A percentile compares a stretch with the other conserved stretches of the same genome.
phyloP scores from a whole-genome alignment of 1,140 invertebrate genomes.

The Melipona quadrifasciata region DNA sequence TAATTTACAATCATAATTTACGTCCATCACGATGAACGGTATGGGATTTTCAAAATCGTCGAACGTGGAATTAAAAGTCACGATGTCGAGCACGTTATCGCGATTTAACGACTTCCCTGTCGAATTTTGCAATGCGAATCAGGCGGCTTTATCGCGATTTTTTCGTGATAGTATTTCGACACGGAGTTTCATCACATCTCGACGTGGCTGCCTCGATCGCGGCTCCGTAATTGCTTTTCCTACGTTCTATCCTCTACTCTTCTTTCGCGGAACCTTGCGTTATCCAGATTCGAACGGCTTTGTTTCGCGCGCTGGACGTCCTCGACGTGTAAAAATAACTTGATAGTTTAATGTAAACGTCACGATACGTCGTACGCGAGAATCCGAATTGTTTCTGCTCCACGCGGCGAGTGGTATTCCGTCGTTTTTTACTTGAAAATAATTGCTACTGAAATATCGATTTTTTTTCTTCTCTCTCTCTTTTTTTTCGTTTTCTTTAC shows the following conservation, averaged over 20 bases:
- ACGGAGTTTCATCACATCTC: neutral
- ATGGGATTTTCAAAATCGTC: neutral
- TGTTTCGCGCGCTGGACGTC: conserved; percentile 40
- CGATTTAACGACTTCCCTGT: neutral
- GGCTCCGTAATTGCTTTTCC: neutral
- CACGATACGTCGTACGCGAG: conserved; percentile 6
- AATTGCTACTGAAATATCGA: neutral
- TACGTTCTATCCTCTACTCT: conserved; percentile 21
- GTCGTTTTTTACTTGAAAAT: too few relatives aligned
- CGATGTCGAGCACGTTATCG: neutral
- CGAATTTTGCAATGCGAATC: neutral
- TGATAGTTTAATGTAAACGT: conserved; percentile 42
- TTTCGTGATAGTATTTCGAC: neutral
- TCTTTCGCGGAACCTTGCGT: conserved; percentile 29
- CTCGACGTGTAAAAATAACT: conserved; percentile 46
- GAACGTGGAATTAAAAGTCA: neutral
- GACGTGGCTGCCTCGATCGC: neutral
- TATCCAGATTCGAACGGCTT: conserved; percentile 44
- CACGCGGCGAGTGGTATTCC: too few relatives aligned
- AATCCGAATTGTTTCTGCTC: neutral
- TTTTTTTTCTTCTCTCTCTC: neutral
- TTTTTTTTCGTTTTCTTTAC: too few relatives aligned
- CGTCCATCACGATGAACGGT: neutral
- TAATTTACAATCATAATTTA: neutral
- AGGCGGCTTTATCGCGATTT: neutral